Conservation (phyloP, 2,113 vertebrate genomes). For the Bubalus kerabau region DNA sequence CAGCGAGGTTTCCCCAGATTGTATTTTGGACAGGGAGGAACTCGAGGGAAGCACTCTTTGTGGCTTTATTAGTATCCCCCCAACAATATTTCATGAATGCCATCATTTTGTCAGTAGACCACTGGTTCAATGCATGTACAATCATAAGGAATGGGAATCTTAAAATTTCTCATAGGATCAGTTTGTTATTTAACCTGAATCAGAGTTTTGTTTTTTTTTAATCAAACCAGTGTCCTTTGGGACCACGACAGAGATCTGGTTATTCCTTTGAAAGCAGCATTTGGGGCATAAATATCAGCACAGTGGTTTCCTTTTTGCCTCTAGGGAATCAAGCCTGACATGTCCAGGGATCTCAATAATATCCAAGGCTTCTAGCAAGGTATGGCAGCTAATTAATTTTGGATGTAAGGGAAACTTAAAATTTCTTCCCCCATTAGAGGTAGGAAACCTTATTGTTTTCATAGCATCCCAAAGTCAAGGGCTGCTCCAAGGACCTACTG, state of each 20-base stretch:
- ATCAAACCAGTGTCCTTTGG: not conserved
- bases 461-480: not conserved
- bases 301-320: not conserved
- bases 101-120: not conserved
- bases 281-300: not conserved
- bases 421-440: not conserved
- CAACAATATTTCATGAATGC: not conserved
- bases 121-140: not conserved
- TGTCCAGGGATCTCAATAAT: not conserved
- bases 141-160: not conserved
- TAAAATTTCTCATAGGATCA: not conserved
- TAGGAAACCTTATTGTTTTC: not conserved
- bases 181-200: not conserved
- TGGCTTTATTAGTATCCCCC: not conserved
- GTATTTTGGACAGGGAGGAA: not conserved
- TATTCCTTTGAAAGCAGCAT: not conserved
- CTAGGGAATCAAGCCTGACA: not conserved
- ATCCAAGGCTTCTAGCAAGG: not conserved
- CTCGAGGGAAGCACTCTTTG: not conserved
- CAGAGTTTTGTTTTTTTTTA: rapidly evolving
- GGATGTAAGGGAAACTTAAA: not conserved
- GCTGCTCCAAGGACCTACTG: not conserved
- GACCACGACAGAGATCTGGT: not conserved
- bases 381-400: not conserved
- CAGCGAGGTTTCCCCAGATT: not conserved